Conservation (phyloP, 2,888 invertebrate species). For the Drosophila quinaria region DNA sequence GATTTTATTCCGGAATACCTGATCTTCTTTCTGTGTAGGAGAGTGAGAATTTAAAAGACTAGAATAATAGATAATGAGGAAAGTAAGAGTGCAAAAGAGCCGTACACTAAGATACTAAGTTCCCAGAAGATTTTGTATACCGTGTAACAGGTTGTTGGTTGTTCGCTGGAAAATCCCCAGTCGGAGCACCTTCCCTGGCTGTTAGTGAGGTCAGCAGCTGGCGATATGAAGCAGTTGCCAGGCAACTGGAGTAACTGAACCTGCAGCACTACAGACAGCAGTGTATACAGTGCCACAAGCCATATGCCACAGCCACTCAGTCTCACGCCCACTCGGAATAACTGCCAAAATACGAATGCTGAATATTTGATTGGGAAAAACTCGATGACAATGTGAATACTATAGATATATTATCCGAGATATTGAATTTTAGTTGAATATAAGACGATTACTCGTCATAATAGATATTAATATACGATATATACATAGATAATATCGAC, state of each 20-base stretch:
- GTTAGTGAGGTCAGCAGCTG: slow-evolving; percentile 11
- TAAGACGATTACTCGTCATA: background rate
- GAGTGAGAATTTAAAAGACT: background rate
- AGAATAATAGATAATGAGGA: background rate
- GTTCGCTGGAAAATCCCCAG: background rate
- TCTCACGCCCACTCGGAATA: slow-evolving; percentile 2
- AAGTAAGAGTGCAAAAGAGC: too few species aligned
- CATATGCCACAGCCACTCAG: slow-evolving; percentile 2
- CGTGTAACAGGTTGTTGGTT: background rate
- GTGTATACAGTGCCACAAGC: background rate
- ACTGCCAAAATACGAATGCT: slow-evolving; percentile 20
- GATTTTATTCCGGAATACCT: too few species aligned
- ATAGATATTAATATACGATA: background rate
- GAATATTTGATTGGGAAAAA: slow-evolving; percentile 35
- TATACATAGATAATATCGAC: slow-evolving; percentile 8
- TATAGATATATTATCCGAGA: background rate
- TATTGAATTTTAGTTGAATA: slow-evolving; percentile 33
- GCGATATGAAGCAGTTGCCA: slow-evolving; percentile 44
- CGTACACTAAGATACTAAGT: too few species aligned
- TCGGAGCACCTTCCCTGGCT: background rate
- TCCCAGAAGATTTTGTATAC: too few species aligned
- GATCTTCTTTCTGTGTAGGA: too few species aligned
- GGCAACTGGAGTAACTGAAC: slow-evolving; percentile 22
- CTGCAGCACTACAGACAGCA: slow-evolving; percentile 1
- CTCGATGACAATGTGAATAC: slow-evolving; percentile 38